Evolutionary conservation across 2,113 vertebrate species (phyloP).

Genomic region (Phoxinus phoxinus): DNA sequence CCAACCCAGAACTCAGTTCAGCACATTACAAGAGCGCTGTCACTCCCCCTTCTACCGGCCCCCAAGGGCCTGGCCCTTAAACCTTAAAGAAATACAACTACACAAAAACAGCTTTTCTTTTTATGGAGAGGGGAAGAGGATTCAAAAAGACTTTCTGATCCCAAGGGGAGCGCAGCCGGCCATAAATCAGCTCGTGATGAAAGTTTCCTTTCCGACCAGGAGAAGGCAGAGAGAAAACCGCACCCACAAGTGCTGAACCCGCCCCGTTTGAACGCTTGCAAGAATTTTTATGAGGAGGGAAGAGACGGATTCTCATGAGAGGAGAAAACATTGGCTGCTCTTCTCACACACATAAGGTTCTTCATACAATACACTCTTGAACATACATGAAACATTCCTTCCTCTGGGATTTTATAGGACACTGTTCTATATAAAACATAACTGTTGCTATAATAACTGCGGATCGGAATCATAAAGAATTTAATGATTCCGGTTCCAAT

Average conservation of each 20-base stretch:
- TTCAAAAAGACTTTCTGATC: slow-evolving; percentile 74
- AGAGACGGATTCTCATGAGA: slow-evolving; percentile 58
- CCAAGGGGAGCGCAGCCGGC: slow-evolving; percentile 67
- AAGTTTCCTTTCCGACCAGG: slow-evolving; percentile 75
- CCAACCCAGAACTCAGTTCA: slow-evolving; percentile 49
- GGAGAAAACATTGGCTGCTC: slow-evolving; percentile 46
- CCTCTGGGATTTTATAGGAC: background rate
- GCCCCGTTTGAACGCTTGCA: slow-evolving; percentile 62
- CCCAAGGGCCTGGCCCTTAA: slow-evolving; percentile 47
- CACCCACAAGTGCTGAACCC: slow-evolving; percentile 52
- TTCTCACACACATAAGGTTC: slow-evolving; percentile 29
- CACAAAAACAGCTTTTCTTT: slow-evolving; percentile 70
- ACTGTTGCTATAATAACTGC: background rate
- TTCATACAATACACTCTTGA: slow-evolving; percentile 13
- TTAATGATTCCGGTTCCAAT: background rate
- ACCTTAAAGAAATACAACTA: slow-evolving; percentile 61
- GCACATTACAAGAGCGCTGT: slow-evolving; percentile 70
- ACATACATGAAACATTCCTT: background rate
- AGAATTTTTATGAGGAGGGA: slow-evolving; percentile 74
- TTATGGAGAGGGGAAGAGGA: slow-evolving; percentile 66
- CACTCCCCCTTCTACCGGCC: slow-evolving; percentile 69
- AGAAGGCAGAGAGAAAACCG: slow-evolving; percentile 71
- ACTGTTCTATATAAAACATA: background rate
- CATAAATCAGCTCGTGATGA: slow-evolving; percentile 81
- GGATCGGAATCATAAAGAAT: background rate